phyloP scores from a whole-genome alignment of 2,888 invertebrate genomes.

The Cyrtodaria siliqua region DNA sequence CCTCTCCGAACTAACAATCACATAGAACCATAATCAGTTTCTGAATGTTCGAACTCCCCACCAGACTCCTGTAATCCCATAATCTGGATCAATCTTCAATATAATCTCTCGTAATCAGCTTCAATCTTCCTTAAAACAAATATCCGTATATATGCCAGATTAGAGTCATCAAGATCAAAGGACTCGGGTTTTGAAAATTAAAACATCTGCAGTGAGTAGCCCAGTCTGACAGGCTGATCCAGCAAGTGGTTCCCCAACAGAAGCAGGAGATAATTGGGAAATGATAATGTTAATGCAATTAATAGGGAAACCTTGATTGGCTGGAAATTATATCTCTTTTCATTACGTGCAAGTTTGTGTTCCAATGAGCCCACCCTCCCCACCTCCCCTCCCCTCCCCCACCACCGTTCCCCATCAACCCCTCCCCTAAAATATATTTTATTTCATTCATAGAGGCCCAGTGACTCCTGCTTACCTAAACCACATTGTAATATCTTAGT shows the following conservation, averaged over 20 bases:
- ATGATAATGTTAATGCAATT: too few species aligned
- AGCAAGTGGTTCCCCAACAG: neutral
- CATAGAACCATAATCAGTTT: conserved; percentile 2
- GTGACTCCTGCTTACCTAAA: too few species aligned
- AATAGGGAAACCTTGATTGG: too few species aligned
- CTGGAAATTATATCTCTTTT: too few species aligned
- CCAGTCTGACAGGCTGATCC: neutral
- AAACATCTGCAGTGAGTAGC: neutral
- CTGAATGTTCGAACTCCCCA: neutral
- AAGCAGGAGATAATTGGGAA: too few species aligned
- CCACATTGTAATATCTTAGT: too few species aligned
- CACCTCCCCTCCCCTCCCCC: too few species aligned
- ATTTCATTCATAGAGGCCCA: too few species aligned
- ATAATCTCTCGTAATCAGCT: conserved; percentile 1
- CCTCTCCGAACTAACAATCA: conserved; percentile 9
- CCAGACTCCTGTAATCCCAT: conserved; percentile 17
- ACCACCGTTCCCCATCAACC: too few species aligned
- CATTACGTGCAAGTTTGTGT: too few species aligned
- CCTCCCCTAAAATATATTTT: too few species aligned
- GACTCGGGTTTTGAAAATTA: neutral
- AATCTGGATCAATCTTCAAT: conserved; percentile 1
- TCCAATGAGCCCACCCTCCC: too few species aligned
- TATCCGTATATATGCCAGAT: conserved; percentile 33
- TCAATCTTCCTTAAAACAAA: conserved; percentile 23
- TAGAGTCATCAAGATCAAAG: conserved; percentile 36